Percentiles rank a stretch among this genome's conserved stretches.
These are phyloP conservation scores for Dendrocincla fuliginosa DNA, from an alignment of 2,797 vertebrate genomes.

Conservation along the genomic window DNA sequence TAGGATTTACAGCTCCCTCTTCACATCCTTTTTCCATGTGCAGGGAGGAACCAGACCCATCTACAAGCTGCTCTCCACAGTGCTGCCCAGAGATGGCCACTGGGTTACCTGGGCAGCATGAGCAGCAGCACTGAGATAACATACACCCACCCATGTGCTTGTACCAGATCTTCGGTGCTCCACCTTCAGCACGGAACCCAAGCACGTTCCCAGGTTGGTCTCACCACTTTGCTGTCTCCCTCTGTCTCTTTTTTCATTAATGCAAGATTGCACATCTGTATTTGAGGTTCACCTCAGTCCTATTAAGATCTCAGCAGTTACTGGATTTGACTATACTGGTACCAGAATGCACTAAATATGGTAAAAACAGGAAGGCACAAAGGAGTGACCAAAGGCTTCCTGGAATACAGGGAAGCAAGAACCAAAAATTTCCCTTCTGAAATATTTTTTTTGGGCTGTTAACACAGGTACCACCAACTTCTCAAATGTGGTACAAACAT, in stretches of 20 bases:
- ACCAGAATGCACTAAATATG: not conserved
- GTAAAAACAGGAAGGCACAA: not conserved
- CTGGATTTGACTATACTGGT: not conserved
- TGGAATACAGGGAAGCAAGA: not conserved
- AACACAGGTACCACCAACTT: not conserved
- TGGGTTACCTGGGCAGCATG: fast-evolving
- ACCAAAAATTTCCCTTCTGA: not conserved
- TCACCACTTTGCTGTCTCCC: not conserved
- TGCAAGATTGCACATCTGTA: no score
- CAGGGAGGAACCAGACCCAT: not conserved
- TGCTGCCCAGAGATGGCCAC: not conserved
- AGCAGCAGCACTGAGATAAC: not conserved
- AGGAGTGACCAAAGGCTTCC: not conserved
- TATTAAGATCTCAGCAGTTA: not conserved
- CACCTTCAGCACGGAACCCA: fast-evolving
- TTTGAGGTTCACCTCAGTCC: not conserved
- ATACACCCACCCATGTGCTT: not conserved
- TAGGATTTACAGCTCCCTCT: not conserved
- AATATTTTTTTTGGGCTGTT: fast-evolving
- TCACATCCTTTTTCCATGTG: not conserved
- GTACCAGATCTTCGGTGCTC: not conserved
- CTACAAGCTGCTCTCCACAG: not conserved
- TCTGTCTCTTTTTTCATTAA: not conserved
- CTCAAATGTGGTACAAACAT: not conserved
- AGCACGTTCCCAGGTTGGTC: not conserved